Base-by-base conservation (phyloP, 2,888 invertebrate genomes). In the Melanchra persicariae region DNA sequence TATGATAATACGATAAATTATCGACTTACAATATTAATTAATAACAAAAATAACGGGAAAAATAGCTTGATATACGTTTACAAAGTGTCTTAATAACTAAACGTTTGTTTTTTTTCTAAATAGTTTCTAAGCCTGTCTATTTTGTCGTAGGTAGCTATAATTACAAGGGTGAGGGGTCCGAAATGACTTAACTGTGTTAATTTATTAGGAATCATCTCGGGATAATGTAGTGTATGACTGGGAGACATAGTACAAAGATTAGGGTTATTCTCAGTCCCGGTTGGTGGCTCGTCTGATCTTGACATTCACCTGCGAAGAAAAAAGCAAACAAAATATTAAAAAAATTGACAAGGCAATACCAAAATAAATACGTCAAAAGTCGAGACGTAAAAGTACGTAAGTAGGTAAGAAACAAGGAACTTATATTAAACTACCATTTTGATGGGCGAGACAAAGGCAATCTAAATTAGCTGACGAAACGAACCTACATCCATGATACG, bases 261-360 rank as follows among this genome's bases (percentile, higher is more conserved):
- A 91, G 85, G 24, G 91, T 87, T 90, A 91, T 88, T 82, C 91
- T 88, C 57, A 87, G 82, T n/a, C 87, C 80, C 19, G 91, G 88
- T 75, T 94, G 93, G 58, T 87, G 85, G 87, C 89, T 95, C 58
- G 93, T 91, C 76, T 92, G 91, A 80, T 95, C 95, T 91, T 95
- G 96, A 93, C 97, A 97, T 91, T 97, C 97, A 85, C 97, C 97
- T 97, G 95, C 8, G 94, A 95, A 84, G 81, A 51, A n/a, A 51
- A 51, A 8, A 37, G 15, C 0, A 22, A 57, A 57, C 19, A 19
- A 10, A 19, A 52, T 8, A 54, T 30, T 19, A 54, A 34, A 30
- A 17, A 2, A 10, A n/a, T 2, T 5, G 17, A 26, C 17, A 52
- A 0, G 22, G 8, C 37, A 57, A 22, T 8, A 22, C n/a, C 15